Conservation (phyloP, 2,113 vertebrate species). For the Lamprologus ornatipinnis region DNA sequence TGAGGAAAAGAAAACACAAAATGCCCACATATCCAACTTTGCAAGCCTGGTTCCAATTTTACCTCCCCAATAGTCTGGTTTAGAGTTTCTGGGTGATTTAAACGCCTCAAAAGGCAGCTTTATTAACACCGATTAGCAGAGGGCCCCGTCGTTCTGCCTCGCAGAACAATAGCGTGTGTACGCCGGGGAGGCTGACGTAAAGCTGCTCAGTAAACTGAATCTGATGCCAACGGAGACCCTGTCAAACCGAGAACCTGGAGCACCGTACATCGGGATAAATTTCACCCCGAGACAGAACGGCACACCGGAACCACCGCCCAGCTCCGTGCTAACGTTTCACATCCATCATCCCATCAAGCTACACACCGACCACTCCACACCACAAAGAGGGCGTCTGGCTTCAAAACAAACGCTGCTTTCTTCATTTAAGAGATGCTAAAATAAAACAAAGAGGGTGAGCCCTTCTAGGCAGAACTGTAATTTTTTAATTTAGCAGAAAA, state of each 20-base stretch:
- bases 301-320: neutral
- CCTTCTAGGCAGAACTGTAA: rapidly evolving
- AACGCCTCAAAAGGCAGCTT: neutral
- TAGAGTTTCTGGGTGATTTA: neutral
- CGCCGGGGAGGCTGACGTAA: neutral
- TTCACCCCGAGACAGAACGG: neutral
- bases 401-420: neutral
- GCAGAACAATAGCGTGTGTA: conserved; percentile 25
- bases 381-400: neutral
- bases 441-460: neutral
- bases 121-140: neutral
- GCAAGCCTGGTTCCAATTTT: neutral
- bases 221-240: neutral
- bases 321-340: conserved; percentile 6
- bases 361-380: neutral
- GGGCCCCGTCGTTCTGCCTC: conserved; percentile 17
- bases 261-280: neutral
- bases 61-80: neutral
- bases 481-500: neutral
- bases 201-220: neutral
- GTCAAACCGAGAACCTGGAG: neutral
- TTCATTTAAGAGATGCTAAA: neutral
- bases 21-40: neutral
- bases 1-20: neutral
- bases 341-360: neutral